Evolutionary conservation across 2,113 vertebrate species (phyloP).

Genomic region (Paradoxurus hermaphroditus): DNA sequence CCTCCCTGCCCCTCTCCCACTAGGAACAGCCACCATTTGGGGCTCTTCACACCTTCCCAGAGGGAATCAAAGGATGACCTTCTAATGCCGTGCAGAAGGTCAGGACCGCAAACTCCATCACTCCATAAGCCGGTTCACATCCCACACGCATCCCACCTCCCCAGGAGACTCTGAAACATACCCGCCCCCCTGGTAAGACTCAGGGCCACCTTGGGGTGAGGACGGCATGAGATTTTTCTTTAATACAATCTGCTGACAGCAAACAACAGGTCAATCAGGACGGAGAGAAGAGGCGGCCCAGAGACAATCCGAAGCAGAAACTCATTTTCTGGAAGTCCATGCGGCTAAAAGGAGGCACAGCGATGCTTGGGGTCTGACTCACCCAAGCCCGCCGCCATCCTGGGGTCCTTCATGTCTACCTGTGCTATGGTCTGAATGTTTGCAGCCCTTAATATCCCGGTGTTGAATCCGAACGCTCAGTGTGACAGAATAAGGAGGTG

Average conservation of each 20-base stretch:
- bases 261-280: background rate
- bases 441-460: background rate
- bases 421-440: background rate
- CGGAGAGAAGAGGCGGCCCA: background rate
- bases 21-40: background rate
- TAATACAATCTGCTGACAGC: background rate
- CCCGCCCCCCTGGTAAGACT: background rate
- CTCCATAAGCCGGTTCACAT: background rate
- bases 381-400: background rate
- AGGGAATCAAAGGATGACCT: background rate
- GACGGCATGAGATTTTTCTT: background rate
- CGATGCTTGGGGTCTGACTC: background rate
- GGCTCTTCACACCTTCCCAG: background rate
- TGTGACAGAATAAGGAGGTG: background rate
- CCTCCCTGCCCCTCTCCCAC: background rate
- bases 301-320: background rate
- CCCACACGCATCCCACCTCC: background rate
- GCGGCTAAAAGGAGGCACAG: background rate
- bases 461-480: background rate
- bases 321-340: background rate
- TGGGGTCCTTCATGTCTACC: background rate
- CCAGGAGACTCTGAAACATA: background rate
- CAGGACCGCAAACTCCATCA: background rate
- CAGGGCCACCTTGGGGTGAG: background rate
- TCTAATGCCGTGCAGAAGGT: background rate